Conservation (phyloP, 37 sponge, comb jelly and placozoan species). For the Ianthella basta region DNA sequence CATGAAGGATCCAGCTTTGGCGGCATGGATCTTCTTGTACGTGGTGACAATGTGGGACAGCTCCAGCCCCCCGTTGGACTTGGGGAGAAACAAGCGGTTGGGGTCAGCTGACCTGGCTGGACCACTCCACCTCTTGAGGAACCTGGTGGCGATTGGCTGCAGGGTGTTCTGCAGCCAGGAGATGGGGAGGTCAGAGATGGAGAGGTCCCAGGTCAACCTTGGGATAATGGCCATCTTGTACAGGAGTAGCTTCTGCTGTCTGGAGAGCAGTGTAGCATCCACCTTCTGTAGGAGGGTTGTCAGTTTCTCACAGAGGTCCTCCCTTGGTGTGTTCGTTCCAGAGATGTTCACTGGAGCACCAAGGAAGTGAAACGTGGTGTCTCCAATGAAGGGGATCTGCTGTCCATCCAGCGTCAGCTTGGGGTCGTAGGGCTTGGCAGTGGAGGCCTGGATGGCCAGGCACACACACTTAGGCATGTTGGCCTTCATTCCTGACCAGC, state of each 20-base stretch:
- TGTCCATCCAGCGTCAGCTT: slow-evolving; percentile 14
- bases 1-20: too few species aligned
- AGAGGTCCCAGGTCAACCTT: slow-evolving; percentile 6
- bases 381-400: slow-evolving; percentile 35
- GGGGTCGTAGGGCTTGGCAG: slow-evolving; percentile 32
- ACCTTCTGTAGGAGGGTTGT: neutral
- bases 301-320: slow-evolving; percentile 1
- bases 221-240: neutral
- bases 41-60: too few species aligned
- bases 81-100: too few species aligned
- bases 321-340: too few species aligned
- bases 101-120: too few species aligned
- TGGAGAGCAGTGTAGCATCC: neutral
- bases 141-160: slow-evolving; percentile 3
- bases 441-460: slow-evolving; percentile 27
- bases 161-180: slow-evolving; percentile 4
- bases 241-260: slow-evolving; percentile 15
- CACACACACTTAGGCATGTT: slow-evolving; percentile 32
- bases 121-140: slow-evolving; percentile 32
- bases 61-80: too few species aligned
- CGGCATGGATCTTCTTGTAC: too few species aligned
- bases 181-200: neutral
- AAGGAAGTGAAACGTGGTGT: slow-evolving; percentile 10
- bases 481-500: slow-evolving; percentile 41
- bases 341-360: slow-evolving; percentile 1